Evolutionary conservation across 2,888 invertebrate species (phyloP).

Genomic region (Anoncus sp.): DNA sequence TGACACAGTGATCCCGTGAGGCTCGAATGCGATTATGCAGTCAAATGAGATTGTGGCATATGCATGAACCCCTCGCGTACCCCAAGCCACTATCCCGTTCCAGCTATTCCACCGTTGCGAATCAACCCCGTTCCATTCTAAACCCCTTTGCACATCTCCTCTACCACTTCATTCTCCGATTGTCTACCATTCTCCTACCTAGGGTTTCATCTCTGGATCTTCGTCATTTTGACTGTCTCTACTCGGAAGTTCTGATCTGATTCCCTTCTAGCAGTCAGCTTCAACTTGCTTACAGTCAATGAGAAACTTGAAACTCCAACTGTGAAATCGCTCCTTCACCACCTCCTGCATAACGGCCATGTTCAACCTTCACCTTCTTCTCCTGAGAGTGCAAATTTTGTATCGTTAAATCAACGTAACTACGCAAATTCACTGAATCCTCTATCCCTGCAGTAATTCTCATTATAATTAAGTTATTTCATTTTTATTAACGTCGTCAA

Average conservation of each 20-base stretch:
- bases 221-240: constrained; percentile 57
- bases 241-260: constrained; percentile 44
- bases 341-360: constrained; percentile 2
- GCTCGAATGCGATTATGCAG: constrained; percentile 81
- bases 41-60: constrained; percentile 83
- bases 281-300: constrained; percentile 55
- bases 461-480: constrained; percentile 14
- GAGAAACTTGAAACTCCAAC: constrained; percentile 48
- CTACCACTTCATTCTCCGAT: constrained; percentile 23
- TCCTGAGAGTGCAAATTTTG: constrained; percentile 23
- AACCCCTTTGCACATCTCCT: constrained; percentile 38
- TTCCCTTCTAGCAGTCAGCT: constrained; percentile 49
- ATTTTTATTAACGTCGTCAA: neutral
- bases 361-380: neutral
- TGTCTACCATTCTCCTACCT: constrained; percentile 34
- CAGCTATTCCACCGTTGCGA: constrained; percentile 50
- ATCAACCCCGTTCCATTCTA: constrained; percentile 49
- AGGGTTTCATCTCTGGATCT: constrained; percentile 49
- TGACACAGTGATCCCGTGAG: constrained; percentile 80
- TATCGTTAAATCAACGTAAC: constrained; percentile 27
- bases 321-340: constrained; percentile 36
- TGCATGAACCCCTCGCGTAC: constrained; percentile 77
- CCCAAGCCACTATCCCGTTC: constrained; percentile 62
- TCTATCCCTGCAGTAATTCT: neutral
- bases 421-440: neutral